Evolutionary conservation across 2,888 invertebrate species (phyloP).

Genomic region (Apoderus coryli): DNA sequence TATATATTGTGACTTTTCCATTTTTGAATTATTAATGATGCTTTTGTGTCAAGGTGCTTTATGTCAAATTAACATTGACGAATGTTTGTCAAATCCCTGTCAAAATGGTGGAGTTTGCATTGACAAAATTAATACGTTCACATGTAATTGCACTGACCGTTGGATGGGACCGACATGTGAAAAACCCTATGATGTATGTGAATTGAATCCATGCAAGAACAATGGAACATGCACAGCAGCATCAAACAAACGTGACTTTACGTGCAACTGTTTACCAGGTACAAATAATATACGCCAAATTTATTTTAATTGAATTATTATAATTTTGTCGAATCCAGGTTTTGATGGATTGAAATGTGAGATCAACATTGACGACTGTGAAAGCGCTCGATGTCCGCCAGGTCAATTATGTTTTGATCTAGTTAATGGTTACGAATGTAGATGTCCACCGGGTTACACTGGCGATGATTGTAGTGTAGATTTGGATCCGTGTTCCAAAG

Average conservation of each 20-base stretch:
- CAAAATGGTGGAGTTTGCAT: slow-evolving; percentile 39
- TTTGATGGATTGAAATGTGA: slow-evolving; percentile 52
- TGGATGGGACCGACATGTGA: slow-evolving; percentile 45
- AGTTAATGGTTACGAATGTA: slow-evolving; percentile 42
- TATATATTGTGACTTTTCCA: too few species aligned
- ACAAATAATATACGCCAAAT: too few species aligned
- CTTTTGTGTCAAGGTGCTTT: too few species aligned
- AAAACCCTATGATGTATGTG: slow-evolving; percentile 40
- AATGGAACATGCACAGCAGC: slow-evolving; percentile 44
- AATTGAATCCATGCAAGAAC: slow-evolving; percentile 44
- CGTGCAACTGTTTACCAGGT: slow-evolving; percentile 47
- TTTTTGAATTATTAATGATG: too few species aligned
- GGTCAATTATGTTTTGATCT: slow-evolving; percentile 38
- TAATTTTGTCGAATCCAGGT: too few species aligned
- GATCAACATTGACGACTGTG: slow-evolving; percentile 49
- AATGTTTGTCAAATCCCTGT: slow-evolving; percentile 37
- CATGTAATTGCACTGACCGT: slow-evolving; percentile 42
- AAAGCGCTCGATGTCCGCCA: slow-evolving; percentile 33
- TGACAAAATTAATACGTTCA: slow-evolving; percentile 37
- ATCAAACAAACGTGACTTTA: slow-evolving; percentile 35
- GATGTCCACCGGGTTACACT: slow-evolving; percentile 42
- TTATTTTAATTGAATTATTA: too few species aligned
- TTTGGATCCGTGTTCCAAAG: slow-evolving; percentile 44
- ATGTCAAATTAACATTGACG: slow-evolving; percentile 38
- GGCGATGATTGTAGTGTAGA: slow-evolving; percentile 44